Evolutionary conservation across 2,888 invertebrate species (phyloP), one percentile per base, ranked within the genome.

Genomic region (Caenorhabditis doughertyi): DNA sequence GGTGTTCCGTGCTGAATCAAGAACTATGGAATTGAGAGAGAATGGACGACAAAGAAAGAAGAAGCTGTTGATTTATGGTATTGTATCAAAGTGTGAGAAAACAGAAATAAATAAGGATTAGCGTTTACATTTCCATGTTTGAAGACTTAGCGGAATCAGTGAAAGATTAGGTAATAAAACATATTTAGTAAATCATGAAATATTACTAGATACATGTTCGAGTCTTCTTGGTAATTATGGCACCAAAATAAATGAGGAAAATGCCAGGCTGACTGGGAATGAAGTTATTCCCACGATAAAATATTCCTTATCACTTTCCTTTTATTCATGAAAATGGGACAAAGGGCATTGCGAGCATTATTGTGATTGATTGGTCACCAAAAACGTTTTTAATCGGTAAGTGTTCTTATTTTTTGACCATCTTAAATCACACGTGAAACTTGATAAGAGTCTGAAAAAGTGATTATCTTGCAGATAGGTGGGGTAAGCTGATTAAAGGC

Each of bases 41-140:
- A 60, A n/a, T 27, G 32, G 53, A 42, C 35, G 32, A 42, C 47
- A 29, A n/a, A 35, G 11, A 13, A 55, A 53, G 51, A 21, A 53
- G 73, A 74, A 74, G 65, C 73, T 74, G 64, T 64, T 74, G 73
- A 74, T 76, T 76, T 76, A 76, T 58, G 49, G 13, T 27, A 62
- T 27, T 51, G 55, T 35, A 27, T 47, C 29, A 47, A 60, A 35
- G 64, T 49, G 29, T 67, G 56, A 44, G 65, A 67, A 73, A 55
- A 29, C 42, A 13, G 35, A 27, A 49, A 49, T n/a, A n/a, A n/a
- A n/a, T n/a, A n/a, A n/a, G n/a, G n/a, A n/a, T n/a, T n/a, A n/a
- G n/a, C n/a, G n/a, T 39, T 39, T 39, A 13, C 13, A 39, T 13
- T 39, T 39, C 11, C 13, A n/a, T n/a, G n/a, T 5, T 39, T 39